phyloP scores from a whole-genome alignment of 2,888 invertebrate species.

The Geophilus truncorum region DNA sequence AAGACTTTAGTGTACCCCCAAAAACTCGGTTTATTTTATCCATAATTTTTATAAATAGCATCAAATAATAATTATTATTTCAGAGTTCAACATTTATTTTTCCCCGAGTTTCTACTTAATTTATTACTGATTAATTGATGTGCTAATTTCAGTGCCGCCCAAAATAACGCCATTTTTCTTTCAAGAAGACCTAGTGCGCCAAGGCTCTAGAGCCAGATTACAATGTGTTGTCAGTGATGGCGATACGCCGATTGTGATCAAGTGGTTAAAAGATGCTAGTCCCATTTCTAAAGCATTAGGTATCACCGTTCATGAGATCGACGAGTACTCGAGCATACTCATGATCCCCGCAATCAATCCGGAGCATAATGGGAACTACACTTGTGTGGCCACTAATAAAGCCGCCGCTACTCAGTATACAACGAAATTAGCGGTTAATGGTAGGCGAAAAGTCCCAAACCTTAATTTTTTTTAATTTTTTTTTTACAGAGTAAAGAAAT shows the following conservation, averaged over 20 bases:
- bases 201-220: not conserved
- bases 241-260: conserved; percentile 10
- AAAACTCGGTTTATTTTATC: too few species aligned
- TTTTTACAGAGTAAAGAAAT: not conserved
- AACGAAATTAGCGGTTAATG: not conserved
- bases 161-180: conserved; percentile 27
- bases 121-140: not conserved
- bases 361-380: conserved; percentile 24
- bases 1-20: too few species aligned
- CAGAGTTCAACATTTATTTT: not conserved
- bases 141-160: conserved; percentile 27
- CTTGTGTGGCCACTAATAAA: not conserved
- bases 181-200: conserved; percentile 22
- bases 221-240: conserved; percentile 29
- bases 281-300: not conserved
- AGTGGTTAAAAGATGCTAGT: conserved; percentile 7
- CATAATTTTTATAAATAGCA: not conserved
- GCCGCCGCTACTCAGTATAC: not conserved
- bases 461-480: not conserved
- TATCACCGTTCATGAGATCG: not conserved
- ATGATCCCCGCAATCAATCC: conserved; percentile 1
- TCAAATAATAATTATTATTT: not conserved
- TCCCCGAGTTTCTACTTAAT: not conserved
- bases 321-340: conserved; percentile 25
- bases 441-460: conserved; percentile 8